A percentile compares a stretch with the other conserved stretches of the same genome.
Conservation (phyloP, 2,113 vertebrate species). For the Malurus alboscapulatus region DNA sequence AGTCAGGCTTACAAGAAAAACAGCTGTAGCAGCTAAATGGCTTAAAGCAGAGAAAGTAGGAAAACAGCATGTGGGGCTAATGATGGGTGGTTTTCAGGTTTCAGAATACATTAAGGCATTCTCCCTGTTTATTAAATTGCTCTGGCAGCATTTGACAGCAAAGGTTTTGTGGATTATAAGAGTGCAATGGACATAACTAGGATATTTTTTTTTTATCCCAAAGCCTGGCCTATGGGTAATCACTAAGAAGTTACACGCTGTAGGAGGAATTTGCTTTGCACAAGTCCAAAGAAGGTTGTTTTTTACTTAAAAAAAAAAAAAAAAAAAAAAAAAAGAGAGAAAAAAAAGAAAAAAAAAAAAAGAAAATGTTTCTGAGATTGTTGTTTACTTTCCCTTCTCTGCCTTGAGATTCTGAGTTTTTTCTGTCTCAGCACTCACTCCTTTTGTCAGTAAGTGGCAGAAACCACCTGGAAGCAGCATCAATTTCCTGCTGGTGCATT, state of each 20-base stretch:
- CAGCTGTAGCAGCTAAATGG: slow-evolving; percentile 61
- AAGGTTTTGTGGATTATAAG: slow-evolving; percentile 49
- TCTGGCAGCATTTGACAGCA: slow-evolving; percentile 62
- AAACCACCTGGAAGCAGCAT: not conserved
- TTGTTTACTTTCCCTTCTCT: not conserved
- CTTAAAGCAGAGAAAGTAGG: slow-evolving; percentile 56
- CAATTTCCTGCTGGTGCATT: not conserved
- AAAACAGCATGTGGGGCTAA: slow-evolving; percentile 59
- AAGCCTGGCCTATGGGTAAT: slow-evolving; percentile 43
- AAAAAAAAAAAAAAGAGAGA: not conserved
- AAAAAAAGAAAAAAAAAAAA: not conserved
- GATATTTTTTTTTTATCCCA: not conserved
- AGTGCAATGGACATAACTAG: slow-evolving; percentile 54
- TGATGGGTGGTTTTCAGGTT: slow-evolving; percentile 64
- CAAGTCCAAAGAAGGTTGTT: not conserved
- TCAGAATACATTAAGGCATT: slow-evolving; percentile 64
- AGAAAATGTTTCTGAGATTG: not conserved
- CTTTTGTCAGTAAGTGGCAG: slow-evolving; percentile 27
- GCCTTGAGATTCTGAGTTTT: not conserved
- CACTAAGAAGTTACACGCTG: not conserved
- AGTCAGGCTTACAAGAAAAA: slow-evolving; percentile 57
- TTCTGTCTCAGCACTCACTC: not conserved
- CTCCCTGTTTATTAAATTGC: slow-evolving; percentile 60
- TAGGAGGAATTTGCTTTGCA: not conserved
- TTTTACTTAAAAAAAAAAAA: not conserved